Base-by-base conservation (phyloP, 2,797 vertebrate species). In the Steatocranus sp. region DNA sequence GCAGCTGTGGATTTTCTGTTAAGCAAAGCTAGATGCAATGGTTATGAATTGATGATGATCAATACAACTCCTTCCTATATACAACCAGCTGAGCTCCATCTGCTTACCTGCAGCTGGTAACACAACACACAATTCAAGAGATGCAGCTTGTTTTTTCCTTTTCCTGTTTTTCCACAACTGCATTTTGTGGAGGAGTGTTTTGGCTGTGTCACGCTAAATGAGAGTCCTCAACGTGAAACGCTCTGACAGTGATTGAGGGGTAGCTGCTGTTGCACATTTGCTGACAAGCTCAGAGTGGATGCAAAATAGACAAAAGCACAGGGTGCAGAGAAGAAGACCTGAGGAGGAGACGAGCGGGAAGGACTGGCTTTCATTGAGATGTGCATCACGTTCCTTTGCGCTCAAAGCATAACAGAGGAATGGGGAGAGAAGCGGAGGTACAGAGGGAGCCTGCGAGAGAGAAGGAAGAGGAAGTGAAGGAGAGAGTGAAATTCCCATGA, bases 381-480 rank as follows among this genome's bases (percentile, higher is more conserved):
- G 78, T 85, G 89, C 68, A 77, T 91, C 93, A 93, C 88, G 87
- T 95, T 91, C 80, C 84, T 80, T 91, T 89, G 87, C 86, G 46
- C 90, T 92, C 80, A 78, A 82, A 86, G 87, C 74, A 76, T 73
- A 63, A 56, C 68, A 68, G 82, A 87, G 81, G 80, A 83, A 56
- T 2, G 11, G 27, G 54, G 76, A 73, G 83, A 34, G 76, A 81
- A 61, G 80, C 12, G 10, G 46, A 43, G 73, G 43, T 27, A 58
- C 30, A 25, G 79, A 27, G 63, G 48, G 68, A 61, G 36, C 43
- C 46, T 66, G 74, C 30, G 48, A 77, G 27, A 38, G 77, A 63
- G 36, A 51, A 43, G 43, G 46, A 83, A 53, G 48, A 23, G 27
- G 75, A 75, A 75, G 53, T 84, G 76, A 84, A n/a, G 32, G n/a